Percentiles rank a stretch among this genome's conserved stretches.
Evolutionary conservation across 2,797 vertebrate species (phyloP).

Genomic region (Malacoraja senta): DNA sequence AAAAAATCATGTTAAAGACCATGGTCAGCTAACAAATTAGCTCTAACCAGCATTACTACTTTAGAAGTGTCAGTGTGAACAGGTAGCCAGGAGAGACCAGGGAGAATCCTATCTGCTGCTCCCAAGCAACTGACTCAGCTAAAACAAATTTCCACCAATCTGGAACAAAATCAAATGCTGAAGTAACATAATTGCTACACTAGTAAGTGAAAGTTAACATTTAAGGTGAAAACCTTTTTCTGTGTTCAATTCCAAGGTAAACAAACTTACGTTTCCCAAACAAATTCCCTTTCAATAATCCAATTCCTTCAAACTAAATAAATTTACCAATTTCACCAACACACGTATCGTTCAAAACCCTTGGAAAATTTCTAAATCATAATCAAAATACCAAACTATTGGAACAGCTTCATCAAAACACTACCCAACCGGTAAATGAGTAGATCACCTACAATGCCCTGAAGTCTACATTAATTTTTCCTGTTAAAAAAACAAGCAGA

Average conservation of each 20-base stretch:
- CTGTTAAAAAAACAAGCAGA: no score
- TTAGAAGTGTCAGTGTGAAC: not conserved
- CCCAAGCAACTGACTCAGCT: not conserved
- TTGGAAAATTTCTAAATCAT: not conserved
- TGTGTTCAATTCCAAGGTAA: not conserved
- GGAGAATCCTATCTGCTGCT: not conserved
- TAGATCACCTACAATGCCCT: not conserved
- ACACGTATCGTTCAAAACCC: not conserved
- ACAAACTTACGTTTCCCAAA: not conserved
- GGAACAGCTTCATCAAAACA: no score
- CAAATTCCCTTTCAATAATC: not conserved
- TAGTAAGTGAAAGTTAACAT: not conserved
- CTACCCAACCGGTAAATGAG: not conserved
- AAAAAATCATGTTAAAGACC: not conserved
- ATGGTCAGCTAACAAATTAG: not conserved
- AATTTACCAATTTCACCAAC: not conserved
- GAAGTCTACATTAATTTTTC: not conserved
- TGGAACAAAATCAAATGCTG: not conserved
- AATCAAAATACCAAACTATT: not conserved
- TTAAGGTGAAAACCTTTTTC: not conserved
- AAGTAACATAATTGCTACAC: not conserved
- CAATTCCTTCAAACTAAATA: not conserved
- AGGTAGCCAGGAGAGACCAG: not conserved
- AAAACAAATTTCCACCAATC: not conserved
- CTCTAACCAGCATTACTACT: not conserved